Evolutionary conservation across 2,113 vertebrate genomes (phyloP).

Genomic region (Peromyscus polionotus): DNA sequence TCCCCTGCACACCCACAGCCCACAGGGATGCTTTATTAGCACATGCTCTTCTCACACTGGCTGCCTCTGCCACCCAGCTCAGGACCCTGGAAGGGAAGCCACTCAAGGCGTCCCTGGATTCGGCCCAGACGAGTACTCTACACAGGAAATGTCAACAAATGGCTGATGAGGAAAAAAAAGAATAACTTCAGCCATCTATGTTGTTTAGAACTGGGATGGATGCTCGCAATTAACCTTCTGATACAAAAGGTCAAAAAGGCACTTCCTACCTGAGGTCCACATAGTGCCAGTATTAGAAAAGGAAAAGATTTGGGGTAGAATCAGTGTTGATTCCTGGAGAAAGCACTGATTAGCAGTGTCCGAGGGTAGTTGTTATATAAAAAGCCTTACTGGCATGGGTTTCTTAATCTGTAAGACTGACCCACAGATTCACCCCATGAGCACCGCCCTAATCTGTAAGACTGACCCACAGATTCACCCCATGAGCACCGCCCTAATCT

Average conservation of each 20-base stretch:
- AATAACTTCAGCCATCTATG: no score
- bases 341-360: not conserved
- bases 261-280: not conserved
- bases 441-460: not conserved
- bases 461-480: no score
- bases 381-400: not conserved
- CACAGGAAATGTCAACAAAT: not conserved
- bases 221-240: not conserved
- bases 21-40: no score
- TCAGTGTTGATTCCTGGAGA: not conserved
- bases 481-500: no score
- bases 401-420: not conserved
- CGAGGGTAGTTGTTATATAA: not conserved
- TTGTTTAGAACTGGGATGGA: not conserved
- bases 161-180: not conserved
- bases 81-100: not conserved
- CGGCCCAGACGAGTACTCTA: not conserved
- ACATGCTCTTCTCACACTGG: not conserved
- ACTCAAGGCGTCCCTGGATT: not conserved
- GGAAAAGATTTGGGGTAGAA: not conserved
- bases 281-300: not conserved
- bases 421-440: not conserved
- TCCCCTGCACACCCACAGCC: no score
- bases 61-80: not conserved
- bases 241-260: not conserved